Base-by-base conservation (phyloP, 92 coral and sea anemone genomes). In the Epizoanthus fatuus region DNA sequence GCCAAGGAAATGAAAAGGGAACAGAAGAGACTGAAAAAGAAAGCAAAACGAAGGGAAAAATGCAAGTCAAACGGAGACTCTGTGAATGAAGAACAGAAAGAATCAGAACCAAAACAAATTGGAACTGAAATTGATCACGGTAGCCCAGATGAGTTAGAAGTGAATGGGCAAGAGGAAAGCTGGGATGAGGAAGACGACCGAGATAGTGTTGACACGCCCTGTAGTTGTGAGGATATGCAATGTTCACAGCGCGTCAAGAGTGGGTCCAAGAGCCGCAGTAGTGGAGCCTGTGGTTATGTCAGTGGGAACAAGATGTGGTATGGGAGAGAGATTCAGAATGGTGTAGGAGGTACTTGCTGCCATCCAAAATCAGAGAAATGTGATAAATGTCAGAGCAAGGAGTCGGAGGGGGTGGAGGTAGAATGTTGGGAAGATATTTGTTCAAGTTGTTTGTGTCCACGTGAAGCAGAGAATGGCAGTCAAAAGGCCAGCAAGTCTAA, bases 21-120 rank as follows among this genome's bases (percentile, higher is more conserved):
- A 75, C 98, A 97, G 75, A 97, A 97, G 83, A 80, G 99, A 25
- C 93, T 93, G 59, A 93, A 97, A 76, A 97, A 93, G 88, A 94
- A 94, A 66, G 99, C 99, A 38, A 92, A 82, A 19, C 86, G 99
- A 53, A 97, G 89, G 67, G 98, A 92, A 75, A 97, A 97, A 86
- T 97, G 89, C 90, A 86, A 47, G 55, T 79, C 87, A 17, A 80
- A 69, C 13, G 71, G 79, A 2, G 84, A 82, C 35, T 73, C 91
- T 10, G 86, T 67, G n/a, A 86, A 71, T 47, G 86, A 40, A 51
- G 92, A 83, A 32, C 72, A 72, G 39, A 82, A 88, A 39, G 90
- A 63, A 40, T 94, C 80, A 53, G 91, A 90, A 65, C 72, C 85
- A 44, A 90, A 88, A 40, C 87, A 84, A 75, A 82, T 86, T 42